Conservation (phyloP, 2,113 vertebrate genomes). For the Leiothrix lutea region DNA sequence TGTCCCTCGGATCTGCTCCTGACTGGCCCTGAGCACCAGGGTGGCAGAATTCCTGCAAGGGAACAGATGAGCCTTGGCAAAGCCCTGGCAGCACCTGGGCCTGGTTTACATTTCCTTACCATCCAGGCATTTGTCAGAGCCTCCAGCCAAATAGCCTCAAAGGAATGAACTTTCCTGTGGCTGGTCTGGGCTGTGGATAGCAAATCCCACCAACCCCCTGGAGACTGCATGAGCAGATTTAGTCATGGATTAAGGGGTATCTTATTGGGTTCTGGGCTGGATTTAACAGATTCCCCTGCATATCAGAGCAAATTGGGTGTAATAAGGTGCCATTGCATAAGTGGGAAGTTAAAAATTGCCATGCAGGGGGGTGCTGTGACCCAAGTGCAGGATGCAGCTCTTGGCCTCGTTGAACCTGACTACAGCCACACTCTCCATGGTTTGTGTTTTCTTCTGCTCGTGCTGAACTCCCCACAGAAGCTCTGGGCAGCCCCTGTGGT, state of each 20-base stretch:
- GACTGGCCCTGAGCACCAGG: neutral
- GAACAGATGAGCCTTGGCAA: neutral
- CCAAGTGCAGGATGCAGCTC: neutral
- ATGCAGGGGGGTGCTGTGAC: neutral
- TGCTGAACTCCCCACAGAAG: neutral
- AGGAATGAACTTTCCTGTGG: neutral
- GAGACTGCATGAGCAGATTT: neutral
- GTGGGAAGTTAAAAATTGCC: neutral
- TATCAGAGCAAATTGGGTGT: neutral
- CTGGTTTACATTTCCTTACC: neutral
- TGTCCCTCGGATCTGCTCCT: neutral
- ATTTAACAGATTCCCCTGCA: neutral
- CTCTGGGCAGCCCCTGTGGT: neutral
- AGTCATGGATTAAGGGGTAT: neutral
- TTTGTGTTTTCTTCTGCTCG: rapidly evolving
- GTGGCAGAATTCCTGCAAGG: neutral
- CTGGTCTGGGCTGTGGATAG: neutral
- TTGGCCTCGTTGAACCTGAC: neutral
- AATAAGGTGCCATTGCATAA: neutral
- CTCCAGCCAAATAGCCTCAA: neutral
- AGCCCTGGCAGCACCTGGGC: neutral
- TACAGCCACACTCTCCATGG: neutral
- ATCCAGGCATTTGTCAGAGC: neutral
- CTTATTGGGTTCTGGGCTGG: neutral
- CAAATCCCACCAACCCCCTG: neutral